These are phyloP conservation scores for Limnephilus lunatus DNA, from an alignment of 2,888 invertebrate genomes.

Conservation along the genomic window DNA sequence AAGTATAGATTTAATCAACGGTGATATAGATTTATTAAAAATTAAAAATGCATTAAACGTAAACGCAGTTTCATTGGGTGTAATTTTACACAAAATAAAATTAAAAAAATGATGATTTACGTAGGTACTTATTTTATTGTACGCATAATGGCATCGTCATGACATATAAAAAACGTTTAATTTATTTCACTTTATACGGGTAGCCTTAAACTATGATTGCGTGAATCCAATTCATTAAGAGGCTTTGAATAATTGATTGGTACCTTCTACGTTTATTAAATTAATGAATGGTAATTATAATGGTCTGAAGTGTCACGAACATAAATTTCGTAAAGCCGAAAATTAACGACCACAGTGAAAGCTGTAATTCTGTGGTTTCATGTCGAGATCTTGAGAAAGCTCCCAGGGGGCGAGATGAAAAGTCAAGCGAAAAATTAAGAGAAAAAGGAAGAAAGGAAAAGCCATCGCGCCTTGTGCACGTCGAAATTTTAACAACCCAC, in stretches of 20 bases:
- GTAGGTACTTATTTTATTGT: not conserved
- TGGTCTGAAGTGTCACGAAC: constrained; percentile 18
- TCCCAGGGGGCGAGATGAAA: constrained; percentile 35
- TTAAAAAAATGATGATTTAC: not conserved
- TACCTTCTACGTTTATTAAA: not conserved
- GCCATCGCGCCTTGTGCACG: not conserved
- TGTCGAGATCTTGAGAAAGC: constrained; percentile 3
- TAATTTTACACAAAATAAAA: too few relatives aligned
- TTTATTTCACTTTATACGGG: not conserved
- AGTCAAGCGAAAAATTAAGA: constrained; percentile 21
- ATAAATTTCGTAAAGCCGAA: not conserved
- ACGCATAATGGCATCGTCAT: not conserved
- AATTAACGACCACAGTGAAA: constrained; percentile 20
- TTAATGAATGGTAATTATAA: not conserved
- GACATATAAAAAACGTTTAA: too few relatives aligned
- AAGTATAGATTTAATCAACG: too few relatives aligned
- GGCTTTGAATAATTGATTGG: not conserved
- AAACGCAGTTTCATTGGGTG: too few relatives aligned
- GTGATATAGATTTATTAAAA: too few relatives aligned
- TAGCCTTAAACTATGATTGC: not conserved
- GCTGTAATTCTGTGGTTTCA: constrained; percentile 16
- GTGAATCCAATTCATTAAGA: not conserved
- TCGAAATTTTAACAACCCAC: not conserved
- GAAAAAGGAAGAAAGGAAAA: constrained; percentile 14
- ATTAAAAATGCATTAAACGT: too few relatives aligned